Percentiles rank a stretch among this genome's conserved stretches.
These are phyloP conservation scores for Idaea aversata DNA, from an alignment of 2,888 invertebrate species.

Conservation along the genomic window DNA sequence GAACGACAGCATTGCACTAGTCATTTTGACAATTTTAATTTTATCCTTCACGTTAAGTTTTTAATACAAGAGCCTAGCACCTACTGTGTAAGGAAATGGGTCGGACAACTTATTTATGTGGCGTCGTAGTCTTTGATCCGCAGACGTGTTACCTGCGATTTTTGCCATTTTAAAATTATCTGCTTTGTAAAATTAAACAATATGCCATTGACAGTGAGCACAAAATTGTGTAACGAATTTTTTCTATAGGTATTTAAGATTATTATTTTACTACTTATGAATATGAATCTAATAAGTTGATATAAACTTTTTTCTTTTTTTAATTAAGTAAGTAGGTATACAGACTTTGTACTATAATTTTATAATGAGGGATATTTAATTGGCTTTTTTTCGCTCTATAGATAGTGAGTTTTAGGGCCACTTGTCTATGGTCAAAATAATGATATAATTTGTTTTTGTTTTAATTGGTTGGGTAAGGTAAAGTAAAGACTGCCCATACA, in stretches of 20 bases:
- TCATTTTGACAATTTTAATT: conserved; percentile 11
- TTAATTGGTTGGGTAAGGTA: too few species aligned
- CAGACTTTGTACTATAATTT: not conserved
- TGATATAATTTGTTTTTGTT: too few species aligned
- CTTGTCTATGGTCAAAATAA: too few species aligned
- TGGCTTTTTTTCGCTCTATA: not conserved
- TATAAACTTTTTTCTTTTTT: not conserved
- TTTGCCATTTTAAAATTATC: not conserved
- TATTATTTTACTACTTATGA: not conserved
- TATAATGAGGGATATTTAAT: not conserved
- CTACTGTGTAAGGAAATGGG: conserved; percentile 47
- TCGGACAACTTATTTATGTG: conserved; percentile 55
- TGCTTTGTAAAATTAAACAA: not conserved
- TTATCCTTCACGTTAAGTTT: conserved; percentile 19
- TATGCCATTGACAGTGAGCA: not conserved
- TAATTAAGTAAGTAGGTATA: not conserved
- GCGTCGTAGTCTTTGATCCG: conserved; percentile 27
- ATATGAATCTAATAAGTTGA: not conserved
- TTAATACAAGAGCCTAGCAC: conserved; percentile 48
- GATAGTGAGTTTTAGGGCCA: too few species aligned
- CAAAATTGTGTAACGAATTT: not conserved
- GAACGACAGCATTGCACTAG: conserved; percentile 53
- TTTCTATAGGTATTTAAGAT: not conserved
- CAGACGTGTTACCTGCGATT: conserved; percentile 12
- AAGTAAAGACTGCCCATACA: too few species aligned